Conservation (phyloP, 2,797 vertebrate species). For the Nyctalus aviator region DNA sequence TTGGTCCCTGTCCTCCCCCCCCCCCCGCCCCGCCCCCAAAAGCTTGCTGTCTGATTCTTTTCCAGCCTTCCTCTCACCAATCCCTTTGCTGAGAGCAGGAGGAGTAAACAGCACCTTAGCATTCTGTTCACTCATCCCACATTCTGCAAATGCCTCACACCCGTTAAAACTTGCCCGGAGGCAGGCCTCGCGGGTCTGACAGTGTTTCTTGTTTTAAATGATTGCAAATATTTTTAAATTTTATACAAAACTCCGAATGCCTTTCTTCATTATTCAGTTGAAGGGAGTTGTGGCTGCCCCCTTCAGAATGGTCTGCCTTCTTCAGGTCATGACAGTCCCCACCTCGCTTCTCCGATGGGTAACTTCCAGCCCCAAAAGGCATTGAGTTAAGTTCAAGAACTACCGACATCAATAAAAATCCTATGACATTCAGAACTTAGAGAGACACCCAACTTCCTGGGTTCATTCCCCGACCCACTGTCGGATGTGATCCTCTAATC, state of each 20-base stretch:
- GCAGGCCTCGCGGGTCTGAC: background rate
- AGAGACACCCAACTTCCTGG: background rate
- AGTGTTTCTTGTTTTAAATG: constrained; percentile 31
- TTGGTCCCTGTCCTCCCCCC: background rate
- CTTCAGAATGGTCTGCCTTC: background rate
- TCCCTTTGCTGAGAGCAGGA: background rate
- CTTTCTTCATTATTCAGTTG: background rate
- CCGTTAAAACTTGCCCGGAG: background rate
- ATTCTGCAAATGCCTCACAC: constrained; percentile 14
- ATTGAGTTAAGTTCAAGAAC: constrained; percentile 11
- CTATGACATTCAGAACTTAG: background rate
- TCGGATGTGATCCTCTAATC: background rate
- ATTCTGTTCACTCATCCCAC: constrained; percentile 2
- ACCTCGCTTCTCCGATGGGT: background rate
- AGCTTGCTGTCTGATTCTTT: background rate
- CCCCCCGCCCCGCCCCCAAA: background rate
- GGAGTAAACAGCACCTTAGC: constrained; percentile 14
- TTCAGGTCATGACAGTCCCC: background rate
- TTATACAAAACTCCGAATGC: constrained; percentile 48
- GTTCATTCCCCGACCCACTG: constrained; percentile 2
- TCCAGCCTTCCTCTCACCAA: background rate
- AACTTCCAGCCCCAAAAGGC: background rate
- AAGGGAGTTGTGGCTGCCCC: background rate
- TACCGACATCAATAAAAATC: background rate
- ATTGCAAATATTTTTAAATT: constrained; percentile 39